Conservation (phyloP, 2,888 invertebrate genomes). For the Coremacera marginata region DNA sequence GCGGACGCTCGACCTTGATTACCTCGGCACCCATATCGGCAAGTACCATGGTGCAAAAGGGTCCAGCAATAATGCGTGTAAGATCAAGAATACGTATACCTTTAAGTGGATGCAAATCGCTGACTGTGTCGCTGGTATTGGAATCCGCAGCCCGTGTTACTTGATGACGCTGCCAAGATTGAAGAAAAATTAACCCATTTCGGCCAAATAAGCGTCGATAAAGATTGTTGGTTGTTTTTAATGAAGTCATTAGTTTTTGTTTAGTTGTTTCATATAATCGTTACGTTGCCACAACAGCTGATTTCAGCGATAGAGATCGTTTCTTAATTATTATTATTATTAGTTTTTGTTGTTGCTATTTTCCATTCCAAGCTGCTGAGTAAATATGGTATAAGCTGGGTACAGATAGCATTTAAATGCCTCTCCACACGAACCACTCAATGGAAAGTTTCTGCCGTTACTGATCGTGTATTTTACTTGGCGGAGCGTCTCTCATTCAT, state of each 20-base stretch:
- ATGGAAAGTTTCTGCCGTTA: slow-evolving; percentile 3
- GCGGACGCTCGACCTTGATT: slow-evolving; percentile 90
- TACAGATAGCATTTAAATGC: neutral
- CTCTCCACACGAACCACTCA: neutral
- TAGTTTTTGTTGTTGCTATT: neutral
- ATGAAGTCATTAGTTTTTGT: neutral
- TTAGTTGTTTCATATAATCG: neutral
- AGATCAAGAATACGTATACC: slow-evolving; percentile 84
- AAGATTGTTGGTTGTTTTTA: neutral
- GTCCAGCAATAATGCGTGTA: slow-evolving; percentile 92
- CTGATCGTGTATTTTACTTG: neutral
- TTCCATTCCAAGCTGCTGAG: neutral
- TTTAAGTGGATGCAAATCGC: slow-evolving; percentile 74
- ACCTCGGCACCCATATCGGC: slow-evolving; percentile 94
- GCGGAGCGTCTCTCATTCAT: neutral
- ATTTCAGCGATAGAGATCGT: no score
- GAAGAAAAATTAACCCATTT: neutral
- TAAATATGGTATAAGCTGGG: neutral
- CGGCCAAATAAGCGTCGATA: neutral
- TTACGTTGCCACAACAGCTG: neutral
- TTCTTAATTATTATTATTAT: neutral
- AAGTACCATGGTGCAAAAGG: slow-evolving; percentile 93
- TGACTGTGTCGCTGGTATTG: slow-evolving; percentile 26
- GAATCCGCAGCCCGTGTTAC: neutral
- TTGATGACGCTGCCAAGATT: neutral